phyloP scores from a whole-genome alignment of 2,888 invertebrate genomes.

The Neoascia interrupta region DNA sequence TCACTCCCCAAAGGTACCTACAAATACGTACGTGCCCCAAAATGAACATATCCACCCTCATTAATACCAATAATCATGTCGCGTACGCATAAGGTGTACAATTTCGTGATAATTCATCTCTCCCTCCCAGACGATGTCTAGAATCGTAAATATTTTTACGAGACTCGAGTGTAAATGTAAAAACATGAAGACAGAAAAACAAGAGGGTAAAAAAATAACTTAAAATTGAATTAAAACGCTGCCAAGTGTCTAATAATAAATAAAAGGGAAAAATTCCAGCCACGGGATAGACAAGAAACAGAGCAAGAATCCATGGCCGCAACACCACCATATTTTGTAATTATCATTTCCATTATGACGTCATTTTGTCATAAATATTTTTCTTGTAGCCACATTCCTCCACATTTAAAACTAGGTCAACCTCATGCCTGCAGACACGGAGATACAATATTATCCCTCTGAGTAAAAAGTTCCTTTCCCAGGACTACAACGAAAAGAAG shows the following conservation, averaged over 20 bases:
- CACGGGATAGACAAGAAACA: background rate
- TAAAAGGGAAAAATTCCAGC: background rate
- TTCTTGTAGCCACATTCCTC: too few relatives aligned
- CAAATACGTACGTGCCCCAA: too few relatives aligned
- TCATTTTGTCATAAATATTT: constrained; percentile 13
- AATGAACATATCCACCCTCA: too few relatives aligned
- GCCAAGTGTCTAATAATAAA: background rate
- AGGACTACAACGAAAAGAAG: background rate
- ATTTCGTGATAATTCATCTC: background rate
- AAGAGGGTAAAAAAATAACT: background rate
- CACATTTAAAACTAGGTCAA: constrained; percentile 25
- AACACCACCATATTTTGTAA: background rate
- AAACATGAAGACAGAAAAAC: too few relatives aligned
- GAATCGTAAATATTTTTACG: constrained; percentile 18
- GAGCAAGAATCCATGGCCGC: background rate
- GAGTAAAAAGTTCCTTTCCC: constrained; percentile 11
- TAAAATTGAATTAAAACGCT: constrained; percentile 4
- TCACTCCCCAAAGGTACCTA: too few relatives aligned
- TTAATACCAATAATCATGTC: too few relatives aligned
- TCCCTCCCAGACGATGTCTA: background rate
- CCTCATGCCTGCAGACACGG: constrained; percentile 11
- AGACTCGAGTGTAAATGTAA: background rate
- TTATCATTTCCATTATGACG: constrained; percentile 31
- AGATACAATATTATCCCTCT: constrained; percentile 14
- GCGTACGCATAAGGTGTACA: background rate